Evolutionary conservation across 64 coral and sea anemone species (phyloP).

Genomic region (Pocillopora damicornis): DNA sequence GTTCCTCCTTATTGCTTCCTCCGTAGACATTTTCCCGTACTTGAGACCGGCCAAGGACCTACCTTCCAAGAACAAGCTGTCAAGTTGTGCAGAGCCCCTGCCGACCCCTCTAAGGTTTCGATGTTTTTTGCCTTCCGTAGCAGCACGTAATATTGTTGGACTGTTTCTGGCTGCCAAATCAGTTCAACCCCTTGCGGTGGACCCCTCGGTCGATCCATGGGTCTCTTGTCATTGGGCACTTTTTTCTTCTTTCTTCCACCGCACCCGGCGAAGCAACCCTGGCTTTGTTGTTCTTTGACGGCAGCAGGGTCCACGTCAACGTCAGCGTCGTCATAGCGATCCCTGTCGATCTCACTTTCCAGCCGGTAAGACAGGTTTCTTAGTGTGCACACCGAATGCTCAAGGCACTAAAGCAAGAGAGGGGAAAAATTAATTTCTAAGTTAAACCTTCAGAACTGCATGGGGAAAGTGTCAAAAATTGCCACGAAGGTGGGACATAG

Average conservation of each 20-base stretch:
- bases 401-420: constrained; percentile 54
- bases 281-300: constrained; percentile 89
- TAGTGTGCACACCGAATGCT: constrained; percentile 81
- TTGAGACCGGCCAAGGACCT: too few species aligned
- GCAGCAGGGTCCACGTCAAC: constrained; percentile 67
- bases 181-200: constrained; percentile 66
- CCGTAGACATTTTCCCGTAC: too few species aligned
- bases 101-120: constrained; percentile 77
- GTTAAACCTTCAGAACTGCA: too few species aligned
- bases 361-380: constrained; percentile 88
- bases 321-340: constrained; percentile 68
- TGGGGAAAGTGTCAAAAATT: too few species aligned
- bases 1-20: too few species aligned
- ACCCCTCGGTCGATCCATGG: constrained; percentile 54
- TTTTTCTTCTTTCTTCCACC: constrained; percentile 86
- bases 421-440: background rate
- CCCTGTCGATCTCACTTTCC: constrained; percentile 79
- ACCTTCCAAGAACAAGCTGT: constrained; percentile 96
- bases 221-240: constrained; percentile 37
- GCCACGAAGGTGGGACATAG: too few species aligned
- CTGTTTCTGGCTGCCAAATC: constrained; percentile 74
- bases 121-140: constrained; percentile 67
- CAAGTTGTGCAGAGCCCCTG: constrained; percentile 87
- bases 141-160: constrained; percentile 72
- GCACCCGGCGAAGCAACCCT: constrained; percentile 92